Percentiles rank a stretch among this genome's conserved stretches.
Conservation (phyloP, 2,113 vertebrate species). For the Trichomycterus rosablanca region DNA sequence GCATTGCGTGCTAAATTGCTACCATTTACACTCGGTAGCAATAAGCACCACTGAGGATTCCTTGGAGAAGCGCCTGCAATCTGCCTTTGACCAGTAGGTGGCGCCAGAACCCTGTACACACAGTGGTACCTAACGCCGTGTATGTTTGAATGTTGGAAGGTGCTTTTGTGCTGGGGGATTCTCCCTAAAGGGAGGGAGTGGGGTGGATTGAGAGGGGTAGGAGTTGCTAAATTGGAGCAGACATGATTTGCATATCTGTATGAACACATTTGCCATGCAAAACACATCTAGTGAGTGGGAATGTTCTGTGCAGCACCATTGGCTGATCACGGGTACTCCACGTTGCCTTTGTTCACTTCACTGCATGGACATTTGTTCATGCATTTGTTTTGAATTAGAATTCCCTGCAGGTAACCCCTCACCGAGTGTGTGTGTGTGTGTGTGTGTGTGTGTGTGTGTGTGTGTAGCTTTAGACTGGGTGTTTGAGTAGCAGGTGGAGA, state of each 20-base stretch:
- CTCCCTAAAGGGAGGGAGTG: not conserved
- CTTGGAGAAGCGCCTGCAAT: too few species aligned
- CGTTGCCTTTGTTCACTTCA: constrained; percentile 29
- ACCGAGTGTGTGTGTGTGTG: constrained; percentile 4
- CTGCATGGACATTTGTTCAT: too few species aligned
- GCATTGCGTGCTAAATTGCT: too few species aligned
- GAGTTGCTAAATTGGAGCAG: constrained; percentile 6
- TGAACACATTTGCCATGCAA: constrained; percentile 47
- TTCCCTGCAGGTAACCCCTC: constrained; percentile 19
- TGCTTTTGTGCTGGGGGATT: not conserved
- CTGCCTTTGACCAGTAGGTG: constrained; percentile 25
- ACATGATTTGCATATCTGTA: constrained; percentile 44
- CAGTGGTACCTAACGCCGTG: not conserved
- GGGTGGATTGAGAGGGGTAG: not conserved
- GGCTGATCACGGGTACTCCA: constrained; percentile 27
- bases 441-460: constrained; percentile 16
- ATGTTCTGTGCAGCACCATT: constrained; percentile 16
- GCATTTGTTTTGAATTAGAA: constrained; percentile 36
- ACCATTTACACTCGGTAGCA: too few species aligned
- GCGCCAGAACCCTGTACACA: constrained; percentile 5
- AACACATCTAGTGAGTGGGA: constrained; percentile 26
- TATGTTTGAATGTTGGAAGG: not conserved
- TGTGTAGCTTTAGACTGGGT: not conserved
- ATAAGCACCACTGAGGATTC: too few species aligned
- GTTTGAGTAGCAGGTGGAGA: constrained; percentile 28